Percentiles rank a stretch among this genome's conserved stretches.
These are phyloP conservation scores for Chelonia mydas DNA, from an alignment of 2,797 vertebrate genomes.

Conservation along the genomic window DNA sequence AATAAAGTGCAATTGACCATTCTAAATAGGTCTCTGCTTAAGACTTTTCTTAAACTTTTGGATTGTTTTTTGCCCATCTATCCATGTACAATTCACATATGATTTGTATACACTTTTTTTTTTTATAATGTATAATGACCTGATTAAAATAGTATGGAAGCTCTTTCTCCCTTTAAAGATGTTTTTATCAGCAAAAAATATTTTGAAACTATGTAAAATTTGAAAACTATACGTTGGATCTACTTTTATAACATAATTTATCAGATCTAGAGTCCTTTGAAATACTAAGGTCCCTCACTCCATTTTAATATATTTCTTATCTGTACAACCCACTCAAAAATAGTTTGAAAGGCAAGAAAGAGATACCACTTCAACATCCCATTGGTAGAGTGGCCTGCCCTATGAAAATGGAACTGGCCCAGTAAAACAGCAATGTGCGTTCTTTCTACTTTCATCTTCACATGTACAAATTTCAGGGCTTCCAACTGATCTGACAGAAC, in stretches of 20 bases:
- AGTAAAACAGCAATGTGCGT: conserved; percentile 58
- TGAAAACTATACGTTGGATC: conserved; percentile 12
- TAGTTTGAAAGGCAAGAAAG: conserved; percentile 12
- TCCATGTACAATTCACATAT: background rate
- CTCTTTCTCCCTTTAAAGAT: background rate
- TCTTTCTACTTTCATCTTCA: conserved; percentile 70
- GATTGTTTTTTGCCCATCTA: background rate
- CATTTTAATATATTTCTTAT: conserved; percentile 28
- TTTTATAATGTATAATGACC: background rate
- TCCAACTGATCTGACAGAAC: conserved; percentile 74
- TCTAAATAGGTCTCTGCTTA: background rate
- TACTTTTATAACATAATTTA: conserved; percentile 3
- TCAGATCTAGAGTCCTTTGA: background rate
- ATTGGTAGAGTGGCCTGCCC: background rate
- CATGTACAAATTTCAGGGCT: conserved; percentile 69
- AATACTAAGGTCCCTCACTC: background rate
- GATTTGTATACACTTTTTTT: background rate
- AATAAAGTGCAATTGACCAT: background rate
- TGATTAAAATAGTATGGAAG: conserved; percentile 22
- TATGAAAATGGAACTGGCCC: background rate
- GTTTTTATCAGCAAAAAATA: background rate
- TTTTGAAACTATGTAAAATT: background rate
- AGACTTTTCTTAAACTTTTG: background rate
- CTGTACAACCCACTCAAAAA: background rate
- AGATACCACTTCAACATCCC: conserved; percentile 31